These are phyloP conservation scores for Pithys albifrons DNA, from an alignment of 2,113 vertebrate species.

Conservation along the genomic window DNA sequence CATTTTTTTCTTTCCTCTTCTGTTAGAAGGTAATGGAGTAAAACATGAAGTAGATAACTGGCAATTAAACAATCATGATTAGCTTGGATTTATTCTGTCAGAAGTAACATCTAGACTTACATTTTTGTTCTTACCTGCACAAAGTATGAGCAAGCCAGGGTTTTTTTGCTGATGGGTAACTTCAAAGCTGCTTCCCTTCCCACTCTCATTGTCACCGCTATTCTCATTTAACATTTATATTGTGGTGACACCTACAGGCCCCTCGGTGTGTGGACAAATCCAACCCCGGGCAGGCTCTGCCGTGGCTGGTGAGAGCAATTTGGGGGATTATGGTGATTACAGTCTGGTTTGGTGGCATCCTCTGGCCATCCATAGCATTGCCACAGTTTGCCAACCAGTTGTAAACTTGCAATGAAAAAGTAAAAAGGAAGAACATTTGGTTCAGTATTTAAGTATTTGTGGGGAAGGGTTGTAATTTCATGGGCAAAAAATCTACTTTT, in stretches of 20 bases:
- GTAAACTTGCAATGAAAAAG: background rate
- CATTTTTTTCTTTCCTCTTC: background rate
- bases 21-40: background rate
- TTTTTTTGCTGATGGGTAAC: background rate
- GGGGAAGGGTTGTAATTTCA: background rate
- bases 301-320: background rate
- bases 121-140: background rate
- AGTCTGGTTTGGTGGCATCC: background rate
- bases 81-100: background rate
- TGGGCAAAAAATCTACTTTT: background rate
- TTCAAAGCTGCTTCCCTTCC: background rate
- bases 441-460: background rate
- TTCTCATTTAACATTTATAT: slow-evolving; percentile 62
- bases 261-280: background rate
- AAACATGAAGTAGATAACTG: background rate
- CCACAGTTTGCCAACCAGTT: background rate
- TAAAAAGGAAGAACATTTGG: background rate
- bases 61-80: background rate
- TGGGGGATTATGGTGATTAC: background rate
- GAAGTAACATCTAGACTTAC: background rate
- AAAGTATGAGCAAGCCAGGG: background rate
- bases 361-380: background rate
- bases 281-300: background rate
- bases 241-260: slow-evolving; percentile 66
- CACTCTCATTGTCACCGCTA: background rate